Base-by-base conservation (phyloP, 2,888 invertebrate species). In the Cheilosia impressa region DNA sequence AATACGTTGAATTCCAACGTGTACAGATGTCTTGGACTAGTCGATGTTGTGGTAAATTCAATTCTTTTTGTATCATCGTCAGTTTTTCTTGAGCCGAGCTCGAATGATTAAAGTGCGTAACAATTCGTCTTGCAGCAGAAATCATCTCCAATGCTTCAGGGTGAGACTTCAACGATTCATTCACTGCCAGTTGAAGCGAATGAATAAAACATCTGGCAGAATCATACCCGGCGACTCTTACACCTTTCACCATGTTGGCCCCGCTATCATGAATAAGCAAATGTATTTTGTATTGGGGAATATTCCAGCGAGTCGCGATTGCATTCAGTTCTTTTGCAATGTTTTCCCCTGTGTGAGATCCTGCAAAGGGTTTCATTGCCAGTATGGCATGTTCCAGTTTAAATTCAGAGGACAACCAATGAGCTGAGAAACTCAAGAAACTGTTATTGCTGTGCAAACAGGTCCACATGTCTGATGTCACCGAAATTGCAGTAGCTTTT, bases 51-150 rank as follows among this genome's bases (percentile, higher is more conserved):
- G 88, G 87, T 71, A 89, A 81, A 73, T 60, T 71, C 43, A 88
- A 27, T 58, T 88, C 85, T 38, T 88, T 53, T 78, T 82, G 88
- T 79, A 88, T 88, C 5, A 41, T 27, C 31, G 52, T 45, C 41
- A 88, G 63, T 72, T 89, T 87, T 77, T 88, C 80, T 87, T 88
- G 88, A 57, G 87, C 87, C 72, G 73, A 72, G 45, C 83, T 78
- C 50, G 87, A 88, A 72, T 88, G 83, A 65, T 88, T 88, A 50
- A n/a, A 50, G 17, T 43, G 43, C 7, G 83, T 84, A 38, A 88
- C 88, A 76, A 87, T 84, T 63, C 82, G 57, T 58, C 68, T 65
- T 38, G 52, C 73, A 80, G 52, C 62, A 27, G n/a, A 24, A 55
- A 80, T 66, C 80, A 66, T 83, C 79, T 79, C 75, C 68, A 60